Evolutionary conservation across 2,888 invertebrate genomes (phyloP).

Genomic region (Apomyelois bistriatella): DNA sequence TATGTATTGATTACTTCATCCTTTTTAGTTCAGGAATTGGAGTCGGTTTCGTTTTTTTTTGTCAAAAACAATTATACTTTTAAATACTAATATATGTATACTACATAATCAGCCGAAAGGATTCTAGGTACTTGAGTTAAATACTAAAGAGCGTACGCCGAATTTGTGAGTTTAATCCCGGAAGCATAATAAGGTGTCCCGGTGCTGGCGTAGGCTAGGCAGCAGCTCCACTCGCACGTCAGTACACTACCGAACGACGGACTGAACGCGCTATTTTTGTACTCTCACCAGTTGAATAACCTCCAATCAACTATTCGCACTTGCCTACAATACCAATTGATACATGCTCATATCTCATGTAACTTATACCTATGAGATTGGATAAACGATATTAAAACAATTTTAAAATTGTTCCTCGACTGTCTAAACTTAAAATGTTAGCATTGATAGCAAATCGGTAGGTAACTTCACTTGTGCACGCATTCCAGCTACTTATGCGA

Average conservation of each 20-base stretch:
- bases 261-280: constrained; percentile 71
- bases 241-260: constrained; percentile 51
- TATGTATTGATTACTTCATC: no score
- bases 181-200: constrained; percentile 47
- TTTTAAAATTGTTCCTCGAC: background rate
- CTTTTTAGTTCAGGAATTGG: no score
- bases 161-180: constrained; percentile 56
- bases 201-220: constrained; percentile 39
- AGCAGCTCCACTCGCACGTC: constrained; percentile 28
- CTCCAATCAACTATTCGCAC: constrained; percentile 79
- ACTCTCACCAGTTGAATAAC: constrained; percentile 76
- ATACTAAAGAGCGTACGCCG: constrained; percentile 30
- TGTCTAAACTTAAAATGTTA: background rate
- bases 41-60: no score
- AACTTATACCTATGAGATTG: constrained; percentile 29
- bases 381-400: no score
- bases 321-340: constrained; percentile 57
- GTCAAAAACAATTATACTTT: no score
- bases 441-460: constrained; percentile 17
- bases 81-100: no score
- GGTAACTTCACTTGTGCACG: constrained; percentile 36
- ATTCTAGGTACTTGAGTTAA: no score
- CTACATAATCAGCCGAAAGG: no score
- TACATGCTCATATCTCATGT: constrained; percentile 36
- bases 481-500: constrained; percentile 15